A percentile compares a stretch with the other conserved stretches of the same genome.
Conservation (phyloP, 2,113 vertebrate species). For the Rhynchopsitta pachyrhyncha region DNA sequence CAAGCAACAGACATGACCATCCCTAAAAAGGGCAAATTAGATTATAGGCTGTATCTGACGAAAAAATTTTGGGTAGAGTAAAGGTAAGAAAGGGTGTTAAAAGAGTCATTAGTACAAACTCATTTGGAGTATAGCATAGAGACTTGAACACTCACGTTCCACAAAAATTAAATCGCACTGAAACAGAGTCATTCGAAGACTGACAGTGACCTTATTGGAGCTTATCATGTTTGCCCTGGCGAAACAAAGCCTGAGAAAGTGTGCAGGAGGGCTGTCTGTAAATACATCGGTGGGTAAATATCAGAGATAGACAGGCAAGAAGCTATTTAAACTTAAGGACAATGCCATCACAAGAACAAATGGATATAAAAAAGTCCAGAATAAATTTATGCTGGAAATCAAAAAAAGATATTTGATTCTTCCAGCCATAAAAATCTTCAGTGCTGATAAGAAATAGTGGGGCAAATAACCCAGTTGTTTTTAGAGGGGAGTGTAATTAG, state of each 20-base stretch:
- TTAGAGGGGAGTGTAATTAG: neutral
- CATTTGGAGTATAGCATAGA: neutral
- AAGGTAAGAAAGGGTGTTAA: neutral
- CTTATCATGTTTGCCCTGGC: neutral
- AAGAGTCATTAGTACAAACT: neutral
- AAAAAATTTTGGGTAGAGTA: neutral
- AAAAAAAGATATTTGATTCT: neutral
- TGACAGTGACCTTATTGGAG: neutral
- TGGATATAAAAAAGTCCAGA: neutral
- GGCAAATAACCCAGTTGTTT: neutral
- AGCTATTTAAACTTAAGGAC: neutral
- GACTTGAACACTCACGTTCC: neutral
- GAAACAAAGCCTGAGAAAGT: conserved; percentile 35
- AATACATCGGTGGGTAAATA: conserved; percentile 30
- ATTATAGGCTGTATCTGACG: neutral
- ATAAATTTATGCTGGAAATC: neutral
- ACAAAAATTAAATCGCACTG: neutral
- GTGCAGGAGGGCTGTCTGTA: neutral
- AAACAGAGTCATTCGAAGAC: conserved; percentile 3
- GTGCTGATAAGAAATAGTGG: neutral
- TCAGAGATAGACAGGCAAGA: neutral
- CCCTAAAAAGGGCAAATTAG: neutral
- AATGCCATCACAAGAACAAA: neutral
- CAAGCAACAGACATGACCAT: neutral
- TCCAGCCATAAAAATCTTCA: neutral